phyloP scores from a whole-genome alignment of 92 coral and sea anemone species.

The Epizoanthus fatuus region DNA sequence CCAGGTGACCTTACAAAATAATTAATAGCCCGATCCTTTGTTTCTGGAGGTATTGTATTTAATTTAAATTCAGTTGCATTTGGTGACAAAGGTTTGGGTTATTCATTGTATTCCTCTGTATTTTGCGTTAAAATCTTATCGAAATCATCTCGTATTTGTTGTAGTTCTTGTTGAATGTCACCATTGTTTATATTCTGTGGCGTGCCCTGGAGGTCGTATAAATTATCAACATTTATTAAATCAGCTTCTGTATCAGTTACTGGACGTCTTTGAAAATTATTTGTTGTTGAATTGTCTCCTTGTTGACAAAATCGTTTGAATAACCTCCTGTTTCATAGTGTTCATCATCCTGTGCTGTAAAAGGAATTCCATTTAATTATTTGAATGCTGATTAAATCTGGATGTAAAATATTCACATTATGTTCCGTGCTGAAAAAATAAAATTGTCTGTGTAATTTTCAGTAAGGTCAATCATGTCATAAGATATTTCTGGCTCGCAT shows the following conservation, averaged over 20 bases:
- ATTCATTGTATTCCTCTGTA: no score
- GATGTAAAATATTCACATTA: not conserved
- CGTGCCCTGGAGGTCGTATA: no score
- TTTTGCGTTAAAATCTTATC: not conserved
- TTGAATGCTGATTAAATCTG: not conserved
- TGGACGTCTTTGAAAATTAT: not conserved
- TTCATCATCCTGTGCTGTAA: not conserved
- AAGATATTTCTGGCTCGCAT: not conserved
- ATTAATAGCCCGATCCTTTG: not conserved
- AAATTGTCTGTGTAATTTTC: not conserved
- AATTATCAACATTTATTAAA: no score
- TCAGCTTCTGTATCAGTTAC: not conserved
- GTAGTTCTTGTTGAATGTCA: not conserved
- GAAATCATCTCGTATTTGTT: not conserved
- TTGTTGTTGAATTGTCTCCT: not conserved
- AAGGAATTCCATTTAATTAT: not conserved
- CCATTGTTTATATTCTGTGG: no score
- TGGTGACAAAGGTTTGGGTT: not conserved
- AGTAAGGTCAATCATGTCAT: conserved; percentile 5
- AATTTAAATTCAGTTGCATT: not conserved
- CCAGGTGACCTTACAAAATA: no score
- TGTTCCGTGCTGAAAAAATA: not conserved
- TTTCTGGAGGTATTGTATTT: not conserved
- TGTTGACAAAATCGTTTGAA: not conserved
- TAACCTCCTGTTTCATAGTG: not conserved